Percentiles rank a stretch among this genome's conserved stretches.
phyloP scores from a whole-genome alignment of 2,797 vertebrate species.

The Gouania willdenowi region DNA sequence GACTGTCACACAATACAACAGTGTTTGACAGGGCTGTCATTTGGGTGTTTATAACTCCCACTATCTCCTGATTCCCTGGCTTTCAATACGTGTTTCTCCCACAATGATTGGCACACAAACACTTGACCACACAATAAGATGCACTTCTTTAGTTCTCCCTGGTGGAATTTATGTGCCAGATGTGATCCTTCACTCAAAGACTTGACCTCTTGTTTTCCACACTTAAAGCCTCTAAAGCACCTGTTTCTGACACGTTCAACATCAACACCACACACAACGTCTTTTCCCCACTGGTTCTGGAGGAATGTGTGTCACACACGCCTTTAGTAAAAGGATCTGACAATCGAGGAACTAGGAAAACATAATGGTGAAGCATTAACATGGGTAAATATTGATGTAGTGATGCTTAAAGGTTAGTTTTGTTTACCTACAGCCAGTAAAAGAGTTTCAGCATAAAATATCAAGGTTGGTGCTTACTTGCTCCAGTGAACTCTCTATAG shows the following conservation, averaged over 20 bases:
- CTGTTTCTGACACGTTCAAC: slow-evolving; percentile 50
- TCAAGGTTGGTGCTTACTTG: slow-evolving; percentile 29
- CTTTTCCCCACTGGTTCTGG: slow-evolving; percentile 7
- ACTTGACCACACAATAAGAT: background rate
- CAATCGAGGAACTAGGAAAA: too few species aligned
- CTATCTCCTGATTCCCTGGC: slow-evolving; percentile 23
- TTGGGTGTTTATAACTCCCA: slow-evolving; percentile 39
- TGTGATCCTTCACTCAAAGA: slow-evolving; percentile 57
- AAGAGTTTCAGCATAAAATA: slow-evolving; percentile 34
- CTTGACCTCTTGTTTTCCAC: slow-evolving; percentile 41
- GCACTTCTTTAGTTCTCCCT: slow-evolving; percentile 13
- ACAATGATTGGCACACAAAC: too few species aligned
- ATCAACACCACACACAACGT: slow-evolving; percentile 18
- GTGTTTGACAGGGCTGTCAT: slow-evolving; percentile 40
- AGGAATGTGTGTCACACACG: background rate
- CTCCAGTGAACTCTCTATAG: slow-evolving; percentile 19
- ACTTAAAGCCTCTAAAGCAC: slow-evolving; percentile 46
- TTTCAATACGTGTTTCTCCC: background rate
- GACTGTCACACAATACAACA: slow-evolving; percentile 37
- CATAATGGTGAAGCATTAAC: too few species aligned
- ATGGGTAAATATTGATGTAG: too few species aligned
- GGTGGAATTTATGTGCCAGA: slow-evolving; percentile 46
- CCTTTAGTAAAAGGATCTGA: too few species aligned
- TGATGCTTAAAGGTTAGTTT: too few species aligned
- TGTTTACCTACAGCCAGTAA: background rate